phyloP scores from a whole-genome alignment of 2,113 vertebrate species.

The Caranx melampygus region DNA sequence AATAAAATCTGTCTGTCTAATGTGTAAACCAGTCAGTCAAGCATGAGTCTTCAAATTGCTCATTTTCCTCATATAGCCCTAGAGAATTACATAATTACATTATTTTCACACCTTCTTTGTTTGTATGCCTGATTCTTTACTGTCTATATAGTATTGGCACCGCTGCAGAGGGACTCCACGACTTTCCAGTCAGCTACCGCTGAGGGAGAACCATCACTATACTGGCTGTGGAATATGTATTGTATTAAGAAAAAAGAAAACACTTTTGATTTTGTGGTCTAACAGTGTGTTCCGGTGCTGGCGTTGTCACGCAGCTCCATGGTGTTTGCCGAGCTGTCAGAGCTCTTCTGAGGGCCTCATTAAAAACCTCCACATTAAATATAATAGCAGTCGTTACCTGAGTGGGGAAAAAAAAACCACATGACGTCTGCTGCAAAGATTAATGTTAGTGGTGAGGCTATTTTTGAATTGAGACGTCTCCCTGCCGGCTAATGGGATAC shows the following conservation, averaged over 20 bases:
- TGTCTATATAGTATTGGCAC: conserved; percentile 45
- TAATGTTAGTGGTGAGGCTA: conserved; percentile 49
- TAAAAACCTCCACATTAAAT: conserved; percentile 72
- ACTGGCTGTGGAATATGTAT: conserved; percentile 4
- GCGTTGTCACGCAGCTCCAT: conserved; percentile 19
- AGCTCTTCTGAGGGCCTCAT: conserved; percentile 57
- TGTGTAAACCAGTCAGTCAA: neutral
- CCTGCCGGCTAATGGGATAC: conserved; percentile 44
- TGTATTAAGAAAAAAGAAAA: conserved; percentile 47
- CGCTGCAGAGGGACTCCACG: neutral
- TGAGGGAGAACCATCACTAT: conserved; percentile 2
- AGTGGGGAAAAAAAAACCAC: conserved; percentile 64
- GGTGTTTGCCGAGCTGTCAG: conserved; percentile 66
- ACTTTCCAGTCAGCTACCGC: neutral
- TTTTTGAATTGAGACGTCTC: conserved; percentile 55
- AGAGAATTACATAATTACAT: neutral
- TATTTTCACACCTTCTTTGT: conserved; percentile 39
- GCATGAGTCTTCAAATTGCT: neutral
- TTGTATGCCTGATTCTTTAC: conserved; percentile 38
- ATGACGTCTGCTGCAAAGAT: conserved; percentile 61
- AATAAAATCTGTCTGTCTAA: conserved; percentile 1
- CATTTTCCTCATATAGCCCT: neutral
- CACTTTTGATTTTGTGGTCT: conserved; percentile 33
- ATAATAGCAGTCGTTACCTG: conserved; percentile 68
- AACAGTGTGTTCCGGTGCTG: conserved; percentile 36